phyloP scores from a whole-genome alignment of 2,113 vertebrate genomes.

The Apaloderma vittatum region DNA sequence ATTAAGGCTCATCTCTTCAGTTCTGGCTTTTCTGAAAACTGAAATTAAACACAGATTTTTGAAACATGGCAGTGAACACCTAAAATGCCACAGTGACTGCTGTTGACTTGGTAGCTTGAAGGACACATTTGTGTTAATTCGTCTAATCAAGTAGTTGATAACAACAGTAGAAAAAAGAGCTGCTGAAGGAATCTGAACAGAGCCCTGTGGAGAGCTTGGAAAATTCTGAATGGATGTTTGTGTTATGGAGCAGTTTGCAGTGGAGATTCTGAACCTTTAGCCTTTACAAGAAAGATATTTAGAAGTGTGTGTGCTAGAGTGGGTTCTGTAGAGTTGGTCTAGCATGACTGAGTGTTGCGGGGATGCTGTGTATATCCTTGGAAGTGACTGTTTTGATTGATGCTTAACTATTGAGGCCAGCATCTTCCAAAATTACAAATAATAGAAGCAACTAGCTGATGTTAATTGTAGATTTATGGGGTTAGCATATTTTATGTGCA shows the following conservation, averaged over 20 bases:
- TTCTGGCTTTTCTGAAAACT: neutral
- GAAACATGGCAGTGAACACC: neutral
- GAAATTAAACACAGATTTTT: neutral
- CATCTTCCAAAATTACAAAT: neutral
- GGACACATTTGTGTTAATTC: neutral
- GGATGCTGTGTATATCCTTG: fast-evolving
- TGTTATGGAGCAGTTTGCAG: neutral
- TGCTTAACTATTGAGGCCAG: neutral
- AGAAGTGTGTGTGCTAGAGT: neutral
- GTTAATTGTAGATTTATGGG: neutral
- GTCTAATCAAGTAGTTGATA: neutral
- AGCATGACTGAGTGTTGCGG: neutral
- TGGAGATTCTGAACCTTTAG: neutral
- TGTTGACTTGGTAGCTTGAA: neutral
- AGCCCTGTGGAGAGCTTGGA: neutral
- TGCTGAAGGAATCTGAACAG: neutral
- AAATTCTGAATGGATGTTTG: neutral
- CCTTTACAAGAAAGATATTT: neutral
- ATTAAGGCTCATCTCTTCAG: neutral
- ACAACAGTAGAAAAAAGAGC: neutral
- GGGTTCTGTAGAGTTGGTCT: neutral
- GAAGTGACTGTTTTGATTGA: neutral
- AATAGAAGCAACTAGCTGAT: neutral
- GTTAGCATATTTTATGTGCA: neutral
- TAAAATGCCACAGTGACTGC: neutral